These are phyloP conservation scores for Aplysina aerophoba DNA, from an alignment of 37 sponge, comb jelly and placozoan genomes.

Conservation along the genomic window DNA sequence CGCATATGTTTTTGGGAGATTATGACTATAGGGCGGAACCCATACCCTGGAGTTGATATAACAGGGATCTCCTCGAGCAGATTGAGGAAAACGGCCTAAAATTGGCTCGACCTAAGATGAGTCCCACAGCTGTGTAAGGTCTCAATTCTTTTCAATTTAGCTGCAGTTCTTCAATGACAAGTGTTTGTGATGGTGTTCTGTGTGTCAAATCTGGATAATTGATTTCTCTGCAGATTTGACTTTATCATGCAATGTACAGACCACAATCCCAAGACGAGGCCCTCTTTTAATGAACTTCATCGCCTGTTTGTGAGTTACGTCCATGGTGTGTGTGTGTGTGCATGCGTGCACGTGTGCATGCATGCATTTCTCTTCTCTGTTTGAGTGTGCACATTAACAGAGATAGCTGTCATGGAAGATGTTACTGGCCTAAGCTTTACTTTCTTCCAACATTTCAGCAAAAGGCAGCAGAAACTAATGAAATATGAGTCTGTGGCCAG, in stretches of 20 bases:
- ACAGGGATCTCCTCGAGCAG: conserved; percentile 80
- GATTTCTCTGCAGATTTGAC: conserved; percentile 48
- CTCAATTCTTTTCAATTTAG: background rate
- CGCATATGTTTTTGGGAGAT: conserved; percentile 91
- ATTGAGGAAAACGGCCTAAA: conserved; percentile 72
- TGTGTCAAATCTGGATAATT: no score
- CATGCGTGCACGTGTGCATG: background rate
- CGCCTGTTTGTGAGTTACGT: conserved; percentile 57
- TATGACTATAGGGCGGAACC: conserved; percentile 81
- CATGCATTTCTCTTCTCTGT: conserved; percentile 9
- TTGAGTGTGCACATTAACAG: background rate
- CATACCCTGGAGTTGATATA: conserved; percentile 87
- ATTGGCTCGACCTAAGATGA: conserved; percentile 55
- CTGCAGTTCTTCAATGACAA: no score
- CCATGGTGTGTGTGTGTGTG: conserved; percentile 7
- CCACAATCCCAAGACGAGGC: conserved; percentile 68
- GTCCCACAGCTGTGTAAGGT: conserved; percentile 41
- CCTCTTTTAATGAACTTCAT: conserved; percentile 56
- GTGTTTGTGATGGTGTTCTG: no score
- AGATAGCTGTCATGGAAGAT: no score
- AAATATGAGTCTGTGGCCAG: no score
- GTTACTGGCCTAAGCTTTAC: no score
- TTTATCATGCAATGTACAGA: conserved; percentile 69
- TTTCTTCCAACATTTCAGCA: no score
- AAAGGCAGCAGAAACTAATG: no score